A percentile compares a stretch with the other conserved stretches of the same genome.
Evolutionary conservation across 2,113 vertebrate species (phyloP).

Genomic region (Noctilio leporinus): DNA sequence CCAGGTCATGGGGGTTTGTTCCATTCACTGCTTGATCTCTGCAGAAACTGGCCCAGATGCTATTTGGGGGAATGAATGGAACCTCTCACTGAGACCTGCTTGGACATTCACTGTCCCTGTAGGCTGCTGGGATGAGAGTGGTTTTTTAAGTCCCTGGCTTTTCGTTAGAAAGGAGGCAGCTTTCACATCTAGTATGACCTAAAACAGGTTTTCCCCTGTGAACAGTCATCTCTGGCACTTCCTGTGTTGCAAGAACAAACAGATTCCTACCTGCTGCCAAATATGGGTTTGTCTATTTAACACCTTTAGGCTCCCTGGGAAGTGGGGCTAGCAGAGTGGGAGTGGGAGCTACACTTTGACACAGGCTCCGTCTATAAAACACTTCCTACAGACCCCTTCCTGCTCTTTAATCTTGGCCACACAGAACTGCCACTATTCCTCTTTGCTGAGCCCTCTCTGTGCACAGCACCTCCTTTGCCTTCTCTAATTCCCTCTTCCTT

Average conservation of each 20-base stretch:
- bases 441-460: neutral
- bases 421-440: neutral
- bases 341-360: neutral
- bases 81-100: neutral
- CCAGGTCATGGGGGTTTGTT: neutral
- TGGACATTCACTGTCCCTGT: neutral
- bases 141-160: neutral
- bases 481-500: neutral
- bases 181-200: conserved; percentile 1
- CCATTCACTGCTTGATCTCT: neutral
- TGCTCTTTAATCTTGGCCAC: neutral
- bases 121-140: neutral
- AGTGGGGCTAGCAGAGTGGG: neutral
- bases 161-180: neutral
- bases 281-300: neutral
- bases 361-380: neutral
- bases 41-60: neutral
- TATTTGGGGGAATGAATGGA: neutral
- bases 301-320: neutral
- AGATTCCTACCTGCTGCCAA: neutral
- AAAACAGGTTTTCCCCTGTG: neutral
- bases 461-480: neutral
- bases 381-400: neutral
- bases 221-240: neutral
- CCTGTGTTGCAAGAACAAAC: conserved; percentile 21